A percentile compares a stretch with the other conserved stretches of the same genome.
These are phyloP conservation scores for Helogale parvula DNA, from an alignment of 2,113 vertebrate genomes.

Conservation along the genomic window DNA sequence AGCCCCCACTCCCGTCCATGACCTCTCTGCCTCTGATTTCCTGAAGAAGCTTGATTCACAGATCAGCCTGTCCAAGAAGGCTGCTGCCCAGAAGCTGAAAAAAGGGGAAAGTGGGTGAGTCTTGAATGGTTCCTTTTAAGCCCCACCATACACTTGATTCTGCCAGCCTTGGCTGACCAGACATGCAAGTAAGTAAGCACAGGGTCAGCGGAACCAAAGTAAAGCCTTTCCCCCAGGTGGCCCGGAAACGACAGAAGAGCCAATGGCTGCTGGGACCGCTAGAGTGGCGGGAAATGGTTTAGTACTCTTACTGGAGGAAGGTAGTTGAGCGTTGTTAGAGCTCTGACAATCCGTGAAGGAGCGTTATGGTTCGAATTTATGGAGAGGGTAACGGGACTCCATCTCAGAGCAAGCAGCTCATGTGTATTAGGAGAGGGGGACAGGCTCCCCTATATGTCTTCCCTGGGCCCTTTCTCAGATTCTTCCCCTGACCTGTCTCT, in stretches of 20 bases:
- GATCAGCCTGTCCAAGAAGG: slow-evolving; percentile 92
- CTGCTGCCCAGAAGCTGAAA: slow-evolving; percentile 86
- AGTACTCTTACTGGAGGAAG: neutral
- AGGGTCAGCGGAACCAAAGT: neutral
- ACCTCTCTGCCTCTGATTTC: slow-evolving; percentile 91
- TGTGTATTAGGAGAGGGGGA: neutral
- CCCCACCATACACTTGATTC: neutral
- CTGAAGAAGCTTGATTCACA: slow-evolving; percentile 90
- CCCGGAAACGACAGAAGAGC: neutral
- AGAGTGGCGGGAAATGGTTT: neutral
- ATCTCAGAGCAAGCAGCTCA: neutral
- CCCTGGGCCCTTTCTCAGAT: neutral
- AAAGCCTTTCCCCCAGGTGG: neutral
- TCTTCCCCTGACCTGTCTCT: slow-evolving; percentile 5
- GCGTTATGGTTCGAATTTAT: neutral
- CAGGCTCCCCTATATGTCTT: neutral
- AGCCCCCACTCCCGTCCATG: neutral
- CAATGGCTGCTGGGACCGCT: neutral
- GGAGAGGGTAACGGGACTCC: neutral
- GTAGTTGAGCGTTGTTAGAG: neutral
- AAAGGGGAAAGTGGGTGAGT: slow-evolving; percentile 84
- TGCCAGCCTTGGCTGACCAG: neutral
- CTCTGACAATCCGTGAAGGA: neutral
- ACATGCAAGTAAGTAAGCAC: neutral
- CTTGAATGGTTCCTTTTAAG: neutral